Base-by-base conservation (phyloP, 2,797 vertebrate genomes). In the Anguilla marmorata region DNA sequence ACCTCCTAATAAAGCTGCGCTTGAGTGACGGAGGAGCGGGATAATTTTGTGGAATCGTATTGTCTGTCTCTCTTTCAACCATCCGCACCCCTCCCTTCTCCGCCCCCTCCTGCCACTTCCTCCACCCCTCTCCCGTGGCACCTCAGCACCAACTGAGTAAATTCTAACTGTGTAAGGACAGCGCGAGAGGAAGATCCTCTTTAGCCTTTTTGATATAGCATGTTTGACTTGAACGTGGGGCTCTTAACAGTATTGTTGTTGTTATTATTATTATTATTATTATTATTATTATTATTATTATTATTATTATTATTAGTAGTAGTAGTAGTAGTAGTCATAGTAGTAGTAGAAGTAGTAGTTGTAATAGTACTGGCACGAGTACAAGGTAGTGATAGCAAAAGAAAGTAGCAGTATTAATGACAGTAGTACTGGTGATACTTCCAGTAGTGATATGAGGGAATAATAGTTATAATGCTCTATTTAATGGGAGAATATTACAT, bases 201-300 rank as follows among this genome's bases (percentile, higher is more conserved):
- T 50, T 50, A 16, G 21, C 7, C 24, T n/a, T 82, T 82, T 82
- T 27, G 30, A 93, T 94, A 95, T 88, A 87, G 82, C 95, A 96
- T 95, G 96, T 95, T 95, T 95, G 94, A 94, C 95, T 96, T 94
- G 96, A 96, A 95, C 95, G 94, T 94, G 94, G 93, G 94, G 94
- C 93, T 94, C n/a, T 27, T 33, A 27, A 16, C 0, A 11, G 7
- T 12, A 12, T 52, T 52, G 8, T 52, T 52, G 0, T 52, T 52
- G 0, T 52, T 52, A 0, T 58, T 58, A 19, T 58, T 58, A 27
- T 27, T 69, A 11, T 69, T 69, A 7, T 69, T n/a, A 27, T 69
- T 69, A 7, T 27, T 69, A 19, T 58, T 58, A 19, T 58, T 58
- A 19, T 58, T 58, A 19, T 19, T 58, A 16, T 58, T 19, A 14